A percentile compares a stretch with the other conserved stretches of the same genome.
These are phyloP conservation scores for Pandemis heparana DNA, from an alignment of 2,888 invertebrate species.

Conservation along the genomic window DNA sequence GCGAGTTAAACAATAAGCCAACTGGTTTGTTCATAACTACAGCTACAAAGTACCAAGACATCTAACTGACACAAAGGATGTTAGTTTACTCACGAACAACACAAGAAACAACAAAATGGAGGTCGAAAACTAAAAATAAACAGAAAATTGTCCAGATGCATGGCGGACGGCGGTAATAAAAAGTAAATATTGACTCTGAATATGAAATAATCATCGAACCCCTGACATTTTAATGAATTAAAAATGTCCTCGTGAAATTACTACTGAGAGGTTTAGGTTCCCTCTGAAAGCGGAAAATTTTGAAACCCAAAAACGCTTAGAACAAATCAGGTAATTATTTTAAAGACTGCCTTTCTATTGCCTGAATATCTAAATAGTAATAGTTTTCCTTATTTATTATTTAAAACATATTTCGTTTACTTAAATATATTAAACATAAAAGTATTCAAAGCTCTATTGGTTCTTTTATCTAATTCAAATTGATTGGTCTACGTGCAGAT, in stretches of 20 bases:
- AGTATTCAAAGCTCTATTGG: no score
- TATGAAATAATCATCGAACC: constrained; percentile 69
- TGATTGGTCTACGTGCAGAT: neutral
- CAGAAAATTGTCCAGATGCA: constrained; percentile 33
- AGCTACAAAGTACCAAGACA: no score
- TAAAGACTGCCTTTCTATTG: no score
- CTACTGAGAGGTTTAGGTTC: constrained; percentile 47
- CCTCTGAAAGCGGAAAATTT: constrained; percentile 46
- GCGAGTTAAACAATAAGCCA: no score
- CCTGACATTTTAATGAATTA: constrained; percentile 75
- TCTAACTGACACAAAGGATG: no score
- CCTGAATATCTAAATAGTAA: no score
- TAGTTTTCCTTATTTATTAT: no score
- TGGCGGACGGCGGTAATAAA: constrained; percentile 64
- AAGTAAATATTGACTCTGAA: constrained; percentile 74
- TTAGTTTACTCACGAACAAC: no score
- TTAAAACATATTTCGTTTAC: no score
- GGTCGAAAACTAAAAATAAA: constrained; percentile 3
- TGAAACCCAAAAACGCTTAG: neutral
- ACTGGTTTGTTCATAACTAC: no score
- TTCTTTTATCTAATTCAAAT: neutral
- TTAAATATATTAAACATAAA: no score
- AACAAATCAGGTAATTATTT: no score
- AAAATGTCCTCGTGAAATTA: constrained; percentile 73
- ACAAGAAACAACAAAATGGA: neutral